Evolutionary conservation across 2,113 vertebrate genomes (phyloP), one percentile per base, ranked within the genome.

Genomic region (Nannobrachium achirus): DNA sequence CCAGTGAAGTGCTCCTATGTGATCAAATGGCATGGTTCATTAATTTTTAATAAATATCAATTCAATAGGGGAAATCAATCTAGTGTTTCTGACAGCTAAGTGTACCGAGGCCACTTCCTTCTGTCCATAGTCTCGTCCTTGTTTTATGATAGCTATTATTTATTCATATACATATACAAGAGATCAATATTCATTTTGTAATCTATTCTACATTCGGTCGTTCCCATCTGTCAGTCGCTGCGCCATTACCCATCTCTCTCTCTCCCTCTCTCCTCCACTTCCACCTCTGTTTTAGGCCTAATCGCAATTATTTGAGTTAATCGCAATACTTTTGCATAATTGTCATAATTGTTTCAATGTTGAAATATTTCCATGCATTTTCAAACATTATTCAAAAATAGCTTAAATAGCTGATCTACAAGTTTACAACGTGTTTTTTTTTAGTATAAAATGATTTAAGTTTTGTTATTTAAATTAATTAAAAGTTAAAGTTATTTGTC

Each of bases 31-130:
- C 60, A 33, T 16, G 45, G 25, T 41, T 81, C 71, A 86, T 90
- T 10, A 25, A 88, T 89, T 69, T 88, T 89, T 87, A 71, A 91
- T 86, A 60, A 25, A 67, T 75, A 66, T 76, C 77, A 73, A 69
- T 77, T 71, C 76, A 84, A 82, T 80, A 77, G 64, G 73, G 61
- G 57, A 69, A 77, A 71, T 82, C 79, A 76, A 57, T 87, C 79
- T 78, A 67, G 78, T 72, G 79, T 75, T 57, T 72, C 60, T 76
- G 70, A 58, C 78, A 69, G 64, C 78, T 73, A 75, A 72, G 78
- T 78, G 50, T 66, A 75, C 55, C 4, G 68, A 73, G 56, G 57
- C 64, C 70, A 66, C 75, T 79, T 78, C 64, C 70, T 52, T 25
- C 46, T 70, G 67, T 60, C 58, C 51, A 16, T 52, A 57, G 20